phyloP scores from a whole-genome alignment of 2,113 vertebrate species.

The Gadus macrocephalus region DNA sequence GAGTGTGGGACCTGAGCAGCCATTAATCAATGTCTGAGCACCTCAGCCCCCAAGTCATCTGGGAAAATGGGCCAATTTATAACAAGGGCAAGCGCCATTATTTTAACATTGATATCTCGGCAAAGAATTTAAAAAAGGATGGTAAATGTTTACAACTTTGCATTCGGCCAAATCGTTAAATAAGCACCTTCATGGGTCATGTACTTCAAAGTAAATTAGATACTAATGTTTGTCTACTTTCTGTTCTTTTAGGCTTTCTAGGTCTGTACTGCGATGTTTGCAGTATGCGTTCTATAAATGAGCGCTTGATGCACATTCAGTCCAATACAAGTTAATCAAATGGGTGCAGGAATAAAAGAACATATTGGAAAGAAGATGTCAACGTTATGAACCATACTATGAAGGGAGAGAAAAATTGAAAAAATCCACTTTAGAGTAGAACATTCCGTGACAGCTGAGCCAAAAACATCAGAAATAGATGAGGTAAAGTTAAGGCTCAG shows the following conservation, averaged over 20 bases:
- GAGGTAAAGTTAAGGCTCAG: conserved; percentile 39
- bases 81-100: conserved; percentile 54
- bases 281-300: no score
- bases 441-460: conserved; percentile 28
- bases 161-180: neutral
- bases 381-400: neutral
- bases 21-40: conserved; percentile 84
- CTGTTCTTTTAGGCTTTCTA: no score
- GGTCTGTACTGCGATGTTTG: no score
- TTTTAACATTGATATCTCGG: conserved; percentile 43
- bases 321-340: neutral
- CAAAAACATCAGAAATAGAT: conserved; percentile 33
- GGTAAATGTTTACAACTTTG: conserved; percentile 29
- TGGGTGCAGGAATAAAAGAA: neutral
- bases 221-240: no score
- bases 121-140: conserved; percentile 14
- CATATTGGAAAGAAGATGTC: conserved; percentile 2
- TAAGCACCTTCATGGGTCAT: conserved; percentile 22
- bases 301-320: no score
- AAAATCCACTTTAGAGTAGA: conserved; percentile 17
- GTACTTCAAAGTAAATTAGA: neutral
- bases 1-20: conserved; percentile 71
- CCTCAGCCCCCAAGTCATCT: conserved; percentile 68
- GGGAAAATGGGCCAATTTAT: conserved; percentile 68
- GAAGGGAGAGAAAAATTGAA: neutral